phyloP scores from a whole-genome alignment of 2,113 vertebrate species.

The Gasterosteus nipponicus region DNA sequence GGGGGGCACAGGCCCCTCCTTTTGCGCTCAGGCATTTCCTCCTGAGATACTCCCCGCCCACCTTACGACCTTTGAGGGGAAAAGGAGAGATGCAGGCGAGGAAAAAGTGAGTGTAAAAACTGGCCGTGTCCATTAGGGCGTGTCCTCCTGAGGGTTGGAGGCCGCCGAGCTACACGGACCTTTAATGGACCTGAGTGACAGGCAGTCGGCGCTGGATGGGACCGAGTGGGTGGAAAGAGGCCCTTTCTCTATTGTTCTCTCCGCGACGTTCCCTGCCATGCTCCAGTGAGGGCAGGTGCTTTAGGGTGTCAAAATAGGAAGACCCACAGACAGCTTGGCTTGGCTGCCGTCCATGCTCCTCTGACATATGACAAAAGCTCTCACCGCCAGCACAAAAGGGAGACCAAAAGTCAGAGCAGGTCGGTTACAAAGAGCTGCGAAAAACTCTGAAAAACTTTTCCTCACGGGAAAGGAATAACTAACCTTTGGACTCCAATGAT shows the following conservation, averaged over 20 bases:
- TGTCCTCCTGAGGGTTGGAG: slow-evolving; percentile 57
- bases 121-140: slow-evolving; percentile 62
- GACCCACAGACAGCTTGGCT: slow-evolving; percentile 67
- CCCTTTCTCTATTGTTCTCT: slow-evolving; percentile 75
- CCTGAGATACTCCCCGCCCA: slow-evolving; percentile 71
- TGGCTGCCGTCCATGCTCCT: slow-evolving; percentile 79
- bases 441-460: slow-evolving; percentile 31
- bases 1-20: slow-evolving; percentile 62
- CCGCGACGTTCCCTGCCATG: slow-evolving; percentile 68
- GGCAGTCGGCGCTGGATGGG: slow-evolving; percentile 54
- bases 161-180: slow-evolving; percentile 65
- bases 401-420: slow-evolving; percentile 65
- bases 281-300: slow-evolving; percentile 79
- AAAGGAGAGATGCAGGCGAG: slow-evolving; percentile 64
- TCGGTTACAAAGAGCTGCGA: slow-evolving; percentile 57
- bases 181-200: slow-evolving; percentile 73
- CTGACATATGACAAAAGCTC: slow-evolving; percentile 82
- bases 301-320: slow-evolving; percentile 84
- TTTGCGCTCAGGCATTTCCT: slow-evolving; percentile 78
- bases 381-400: slow-evolving; percentile 57
- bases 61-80: slow-evolving; percentile 65
- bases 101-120: slow-evolving; percentile 72
- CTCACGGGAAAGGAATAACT: slow-evolving; percentile 68
- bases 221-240: slow-evolving; percentile 69
- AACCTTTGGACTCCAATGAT: slow-evolving; percentile 70